Evolutionary conservation across 2,113 vertebrate genomes (phyloP).

Genomic region (Phrynosoma platyrhinos): DNA sequence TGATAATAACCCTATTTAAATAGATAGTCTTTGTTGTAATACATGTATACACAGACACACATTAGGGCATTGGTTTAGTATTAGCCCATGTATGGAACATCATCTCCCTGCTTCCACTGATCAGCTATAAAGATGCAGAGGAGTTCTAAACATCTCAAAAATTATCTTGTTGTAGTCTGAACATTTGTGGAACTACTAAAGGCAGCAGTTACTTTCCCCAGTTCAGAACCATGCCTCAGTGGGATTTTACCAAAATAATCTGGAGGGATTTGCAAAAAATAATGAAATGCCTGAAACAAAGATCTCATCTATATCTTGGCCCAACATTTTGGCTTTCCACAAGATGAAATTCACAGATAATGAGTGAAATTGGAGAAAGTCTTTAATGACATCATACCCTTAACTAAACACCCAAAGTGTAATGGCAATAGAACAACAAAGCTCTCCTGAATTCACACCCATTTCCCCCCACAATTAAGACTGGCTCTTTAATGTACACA

Average conservation of each 20-base stretch:
- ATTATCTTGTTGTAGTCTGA: background rate
- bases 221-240: background rate
- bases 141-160: background rate
- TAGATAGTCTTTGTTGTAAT: too few relatives aligned
- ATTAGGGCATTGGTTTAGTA: too few relatives aligned
- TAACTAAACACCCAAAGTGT: background rate
- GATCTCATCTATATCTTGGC: background rate
- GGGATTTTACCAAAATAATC: background rate
- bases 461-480: background rate
- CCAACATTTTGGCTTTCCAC: background rate
- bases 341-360: background rate
- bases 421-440: background rate
- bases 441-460: background rate
- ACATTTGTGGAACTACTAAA: background rate
- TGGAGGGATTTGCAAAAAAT: background rate
- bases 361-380: background rate
- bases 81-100: too few relatives aligned
- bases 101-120: too few relatives aligned
- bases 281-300: background rate
- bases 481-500: background rate
- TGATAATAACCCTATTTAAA: too few relatives aligned
- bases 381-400: background rate
- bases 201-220: background rate
- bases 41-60: too few relatives aligned
- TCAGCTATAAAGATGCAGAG: too few relatives aligned